Base-by-base conservation (phyloP, 2,888 invertebrate genomes). In the Himalopsyche tibetana region DNA sequence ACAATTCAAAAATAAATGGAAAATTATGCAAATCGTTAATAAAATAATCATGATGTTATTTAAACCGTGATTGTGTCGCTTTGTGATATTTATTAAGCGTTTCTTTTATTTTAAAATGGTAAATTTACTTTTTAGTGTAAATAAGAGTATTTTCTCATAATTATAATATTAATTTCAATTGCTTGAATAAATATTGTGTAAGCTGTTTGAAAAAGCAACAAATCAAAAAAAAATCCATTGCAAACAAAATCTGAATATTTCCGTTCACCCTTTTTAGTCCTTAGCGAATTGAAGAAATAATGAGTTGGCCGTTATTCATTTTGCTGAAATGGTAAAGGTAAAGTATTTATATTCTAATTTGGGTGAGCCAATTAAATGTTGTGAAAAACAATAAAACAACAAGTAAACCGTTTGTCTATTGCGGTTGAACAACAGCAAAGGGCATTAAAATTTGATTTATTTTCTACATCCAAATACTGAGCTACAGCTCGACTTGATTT, bases 361-460 rank as follows among this genome's bases (percentile, higher is more conserved):
- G 74, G 74, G 74, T 74, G 74, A 74, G 36, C 74, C 74, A 74
- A 74, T 74, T 74, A 74, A 74, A 74, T 74, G 38, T 74, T 74
- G 74, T 74, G 38, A 74, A 74, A 74, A 74, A 36, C 36, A 74
- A 74, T 74, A 74, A 74, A 74, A 74, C 74, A 74, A 74, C 74
- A 74, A 74, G 74, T 38, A 38, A 74, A 74, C 38, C 36, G 74
- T 74, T 74, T 74, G 74, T 74, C 74, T 12, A 36, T 74, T 74
- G 0, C 74, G 36, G 74, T 74, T 74, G 5, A 74, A 74, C 74
- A 74, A 74, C 74, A 74, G 74, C 19, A 74, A 36, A 74, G 36
- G 74, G 74, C 74, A 74, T 74, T 74, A 74, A 74, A 74, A 74
- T 74, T 74, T 74, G 74, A 74, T 74, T 74, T 74, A 74, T 38